Evolutionary conservation across 2,888 invertebrate genomes (phyloP).

Genomic region (Drosophila bunnanda): DNA sequence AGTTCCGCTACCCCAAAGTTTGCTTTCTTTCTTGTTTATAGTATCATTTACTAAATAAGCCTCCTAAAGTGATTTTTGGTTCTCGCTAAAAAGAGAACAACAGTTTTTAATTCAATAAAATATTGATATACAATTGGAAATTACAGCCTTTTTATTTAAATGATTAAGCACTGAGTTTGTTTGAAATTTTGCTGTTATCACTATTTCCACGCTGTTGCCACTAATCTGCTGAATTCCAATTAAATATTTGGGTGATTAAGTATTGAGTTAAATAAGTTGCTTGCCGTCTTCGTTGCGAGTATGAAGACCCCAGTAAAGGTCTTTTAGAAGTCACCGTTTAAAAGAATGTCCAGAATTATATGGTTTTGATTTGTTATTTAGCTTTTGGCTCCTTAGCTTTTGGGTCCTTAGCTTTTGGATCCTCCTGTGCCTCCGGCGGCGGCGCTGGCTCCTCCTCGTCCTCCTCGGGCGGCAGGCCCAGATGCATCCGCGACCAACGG

Average conservation of each 20-base stretch:
- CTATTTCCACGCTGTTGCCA: constrained; percentile 17
- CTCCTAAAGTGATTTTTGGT: too few species aligned
- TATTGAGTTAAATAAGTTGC: neutral
- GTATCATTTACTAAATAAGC: too few species aligned
- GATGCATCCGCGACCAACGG: constrained; percentile 14
- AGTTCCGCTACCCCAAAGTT: too few species aligned
- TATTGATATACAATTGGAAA: neutral
- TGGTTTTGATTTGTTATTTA: neutral
- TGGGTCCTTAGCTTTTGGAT: constrained; percentile 6
- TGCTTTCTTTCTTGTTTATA: too few species aligned
- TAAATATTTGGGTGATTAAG: neutral
- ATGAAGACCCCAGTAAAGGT: constrained; percentile 51
- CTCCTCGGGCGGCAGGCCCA: constrained; percentile 5
- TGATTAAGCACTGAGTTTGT: neutral
- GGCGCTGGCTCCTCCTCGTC: constrained; percentile 21
- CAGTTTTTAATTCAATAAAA: neutral
- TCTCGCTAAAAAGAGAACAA: too few species aligned
- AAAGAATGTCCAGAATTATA: constrained; percentile 1
- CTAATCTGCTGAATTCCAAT: neutral
- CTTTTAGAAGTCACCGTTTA: constrained; percentile 69
- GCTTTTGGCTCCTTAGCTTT: neutral
- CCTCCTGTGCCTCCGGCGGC: constrained; percentile 11
- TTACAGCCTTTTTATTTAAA: constrained; percentile 1
- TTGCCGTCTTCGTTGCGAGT: constrained; percentile 2
- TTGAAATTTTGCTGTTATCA: neutral